A percentile compares a stretch with the other conserved stretches of the same genome.
phyloP scores from a whole-genome alignment of 2,888 invertebrate species.

The Pollenia labialis region DNA sequence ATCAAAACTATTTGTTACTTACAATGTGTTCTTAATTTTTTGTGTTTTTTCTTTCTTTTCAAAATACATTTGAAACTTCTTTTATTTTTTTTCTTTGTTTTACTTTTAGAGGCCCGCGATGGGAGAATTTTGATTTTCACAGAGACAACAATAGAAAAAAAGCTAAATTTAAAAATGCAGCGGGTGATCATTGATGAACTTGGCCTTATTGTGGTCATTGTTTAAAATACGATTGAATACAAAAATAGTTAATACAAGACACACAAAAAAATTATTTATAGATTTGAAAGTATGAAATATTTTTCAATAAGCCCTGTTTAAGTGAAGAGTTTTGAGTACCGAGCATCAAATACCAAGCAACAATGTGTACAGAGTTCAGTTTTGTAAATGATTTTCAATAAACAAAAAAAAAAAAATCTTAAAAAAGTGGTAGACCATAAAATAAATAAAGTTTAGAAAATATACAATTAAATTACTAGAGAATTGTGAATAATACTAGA shows the following conservation, averaged over 20 bases:
- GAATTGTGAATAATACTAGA: neutral
- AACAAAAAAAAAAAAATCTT: conserved; percentile 10
- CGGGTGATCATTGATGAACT: conserved; percentile 72
- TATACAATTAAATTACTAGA: neutral
- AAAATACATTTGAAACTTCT: conserved; percentile 46
- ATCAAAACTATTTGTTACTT: conserved; percentile 51
- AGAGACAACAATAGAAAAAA: conserved; percentile 24
- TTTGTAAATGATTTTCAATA: conserved; percentile 44
- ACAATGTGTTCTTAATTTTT: neutral
- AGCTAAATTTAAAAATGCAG: conserved; percentile 54
- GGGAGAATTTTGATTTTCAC: conserved; percentile 44
- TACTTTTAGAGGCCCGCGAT: conserved; percentile 1
- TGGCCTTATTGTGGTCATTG: conserved; percentile 69
- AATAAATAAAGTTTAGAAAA: conserved; percentile 52
- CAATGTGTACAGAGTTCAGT: neutral
- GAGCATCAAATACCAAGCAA: neutral
- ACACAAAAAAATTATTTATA: conserved; percentile 31
- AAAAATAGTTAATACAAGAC: conserved; percentile 16
- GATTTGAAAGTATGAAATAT: conserved; percentile 46
- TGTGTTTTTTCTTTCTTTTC: conserved; percentile 10
- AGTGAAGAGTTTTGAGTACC: conserved; percentile 18
- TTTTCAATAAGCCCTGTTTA: conserved; percentile 39
- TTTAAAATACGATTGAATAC: conserved; percentile 1
- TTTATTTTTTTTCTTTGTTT: conserved; percentile 5
- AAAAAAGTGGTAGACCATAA: conserved; percentile 58